Evolutionary conservation across 1,140 invertebrate genomes (phyloP), one percentile per base, ranked within the genome.

Genomic region (Leptopilina clavipes): DNA sequence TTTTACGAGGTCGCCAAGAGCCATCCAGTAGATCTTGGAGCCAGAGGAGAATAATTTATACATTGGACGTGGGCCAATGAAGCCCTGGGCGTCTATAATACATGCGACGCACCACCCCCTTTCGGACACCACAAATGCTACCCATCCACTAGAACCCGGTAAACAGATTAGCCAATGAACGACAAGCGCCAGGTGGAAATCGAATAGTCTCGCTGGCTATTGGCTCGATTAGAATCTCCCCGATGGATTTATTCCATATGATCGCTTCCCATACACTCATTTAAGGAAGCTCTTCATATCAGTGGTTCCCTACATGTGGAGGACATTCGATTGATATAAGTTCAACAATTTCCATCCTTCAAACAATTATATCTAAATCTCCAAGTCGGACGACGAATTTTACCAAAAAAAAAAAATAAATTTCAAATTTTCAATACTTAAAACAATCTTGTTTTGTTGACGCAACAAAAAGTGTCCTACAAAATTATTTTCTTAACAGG

Each of bases 31-130:
- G 54, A 59, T 31, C 72, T 77, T 70, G 31, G 71, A 75, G 74
- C 77, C 81, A 75, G 76, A 70, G 74, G 77, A n/a, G n/a, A n/a
- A 82, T 86, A 84, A 86, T 83, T 86, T 81, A 85, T 81, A 79
- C 81, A 86, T 86, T 84, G 85, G 79, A 81, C 75, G 75, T 73
- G 77, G 45, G 79, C 76, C 81, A 85, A 79, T 85, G 83, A n/a
- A 84, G 82, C 83, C 76, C 79, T 83, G 52, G 22, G 78, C 78
- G 72, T 78, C 79, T 81, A 65, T 65, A 77, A 82, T 83, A 75
- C 81, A 48, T 54, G 43, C 81, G 80, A 81, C 81, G 73, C 74
- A 78, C 81, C 75, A 72, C 75, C 54, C 75, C 79, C 75, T 76
- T 76, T 79, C 75, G 73, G 76, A 11, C 45, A 59, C 72, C 70